Base-by-base conservation (phyloP, 2,113 vertebrate species). In the Corvus hawaiiensis region DNA sequence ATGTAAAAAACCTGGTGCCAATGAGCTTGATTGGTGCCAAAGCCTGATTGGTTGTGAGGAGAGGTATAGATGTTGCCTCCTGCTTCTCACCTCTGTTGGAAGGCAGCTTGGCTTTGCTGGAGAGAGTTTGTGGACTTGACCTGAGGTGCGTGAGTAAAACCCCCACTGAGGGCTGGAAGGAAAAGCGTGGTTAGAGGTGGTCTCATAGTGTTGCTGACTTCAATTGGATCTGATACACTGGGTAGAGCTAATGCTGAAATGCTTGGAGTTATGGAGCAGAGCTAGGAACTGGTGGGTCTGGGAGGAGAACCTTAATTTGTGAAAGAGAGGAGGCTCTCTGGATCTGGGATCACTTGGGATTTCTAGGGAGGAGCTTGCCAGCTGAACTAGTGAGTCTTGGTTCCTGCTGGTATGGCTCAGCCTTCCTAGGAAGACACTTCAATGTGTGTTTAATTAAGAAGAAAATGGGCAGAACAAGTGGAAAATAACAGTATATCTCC, bases 391-490 rank as follows among this genome's bases (percentile, higher is more conserved):
- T 20, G 49, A 59, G 39, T 3, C 33, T 90, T n/a, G 26, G 62
- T 94, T 95, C 71, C 37, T 89, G 94, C 71, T 93, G 61, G 67
- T 90, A 20, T 63, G 79, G 90, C 68, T 88, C 18, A 72, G 51
- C 46, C 66, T 95, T 86, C 56, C 52, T 59, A 44, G 73, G 93
- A 93, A 94, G 92, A 84, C 68, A 76, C 83, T 89, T 75, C 63
- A 93, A 62, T 93, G 28, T 96, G 93, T 30, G 3, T 69, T 93
- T 93, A 84, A 86, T 95, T 86, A 92, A 51, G 69, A 61, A 87
- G 56, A 90, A 90, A 94, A 96, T 3, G 63, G 92, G 90, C 92
- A 88, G 93, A 80, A 72, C 48, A 86, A 96, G 68, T 88, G 94
- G 96, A 93, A 97, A 96, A 94, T 87, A 90, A 32, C 82, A 78